Percentiles rank a stretch among this genome's conserved stretches.
These are phyloP conservation scores for Odontomyia ornata DNA, from an alignment of 2,888 invertebrate genomes.

Conservation along the genomic window DNA sequence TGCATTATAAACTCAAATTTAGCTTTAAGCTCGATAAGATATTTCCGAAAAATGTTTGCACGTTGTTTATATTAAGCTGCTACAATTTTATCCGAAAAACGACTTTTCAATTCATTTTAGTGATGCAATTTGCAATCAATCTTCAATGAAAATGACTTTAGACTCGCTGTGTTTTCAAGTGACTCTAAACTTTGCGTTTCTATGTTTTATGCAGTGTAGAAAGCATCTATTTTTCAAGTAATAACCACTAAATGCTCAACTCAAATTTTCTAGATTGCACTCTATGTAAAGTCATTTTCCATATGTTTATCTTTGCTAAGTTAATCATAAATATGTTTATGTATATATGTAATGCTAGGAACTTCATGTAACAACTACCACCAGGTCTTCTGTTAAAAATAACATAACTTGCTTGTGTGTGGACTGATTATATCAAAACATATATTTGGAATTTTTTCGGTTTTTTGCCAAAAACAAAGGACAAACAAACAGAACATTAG, in stretches of 20 bases:
- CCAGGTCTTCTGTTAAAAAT: conserved; percentile 47
- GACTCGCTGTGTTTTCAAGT: neutral
- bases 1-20: no score
- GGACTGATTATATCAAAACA: neutral
- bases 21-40: no score
- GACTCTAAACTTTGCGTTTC: neutral
- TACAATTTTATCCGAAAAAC: no score
- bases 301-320: neutral
- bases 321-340: neutral
- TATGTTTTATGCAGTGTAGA: neutral
- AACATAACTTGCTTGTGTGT: conserved; percentile 29
- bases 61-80: no score
- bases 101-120: conserved; percentile 28
- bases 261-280: neutral
- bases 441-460: neutral
- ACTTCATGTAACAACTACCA: conserved; percentile 49
- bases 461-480: conserved; percentile 25
- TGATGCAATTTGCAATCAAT: neutral
- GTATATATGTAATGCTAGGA: conserved; percentile 7
- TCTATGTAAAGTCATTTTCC: conserved; percentile 50
- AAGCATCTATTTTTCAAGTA: neutral
- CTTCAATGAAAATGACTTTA: conserved; percentile 37
- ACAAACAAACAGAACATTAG: conserved; percentile 31
- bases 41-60: no score
- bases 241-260: neutral